These are phyloP conservation scores for Eutolmus rufibarbis DNA, from an alignment of 2,888 invertebrate species.

Conservation along the genomic window DNA sequence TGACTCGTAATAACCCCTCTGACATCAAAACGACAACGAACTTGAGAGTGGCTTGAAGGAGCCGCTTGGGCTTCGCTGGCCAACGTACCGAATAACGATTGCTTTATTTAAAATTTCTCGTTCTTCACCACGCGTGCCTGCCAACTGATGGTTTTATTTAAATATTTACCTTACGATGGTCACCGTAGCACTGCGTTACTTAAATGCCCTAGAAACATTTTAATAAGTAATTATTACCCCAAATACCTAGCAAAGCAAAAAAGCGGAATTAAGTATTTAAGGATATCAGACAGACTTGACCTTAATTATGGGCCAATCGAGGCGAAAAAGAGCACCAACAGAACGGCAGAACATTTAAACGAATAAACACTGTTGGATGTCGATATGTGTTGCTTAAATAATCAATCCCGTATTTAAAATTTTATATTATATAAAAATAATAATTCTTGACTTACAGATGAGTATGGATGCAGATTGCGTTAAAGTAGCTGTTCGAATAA, in stretches of 20 bases:
- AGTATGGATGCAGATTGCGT: slow-evolving; percentile 53
- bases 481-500: slow-evolving; percentile 80
- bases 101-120: too few relatives aligned
- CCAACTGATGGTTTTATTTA: neutral
- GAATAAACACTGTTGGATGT: neutral
- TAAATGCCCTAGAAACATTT: neutral
- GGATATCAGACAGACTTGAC: neutral
- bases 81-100: too few relatives aligned
- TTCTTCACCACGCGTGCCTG: neutral
- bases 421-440: neutral
- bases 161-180: neutral
- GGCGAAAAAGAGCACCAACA: neutral
- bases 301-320: neutral
- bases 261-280: neutral
- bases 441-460: neutral
- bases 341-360: neutral
- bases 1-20: too few relatives aligned
- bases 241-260: neutral
- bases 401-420: neutral
- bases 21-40: too few relatives aligned
- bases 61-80: too few relatives aligned
- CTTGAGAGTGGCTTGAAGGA: too few relatives aligned
- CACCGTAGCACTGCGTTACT: neutral
- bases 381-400: neutral
- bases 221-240: neutral